Percentiles rank a stretch among this genome's conserved stretches.
Evolutionary conservation across 1,140 invertebrate genomes (phyloP).

Genomic region (Antheraea pernyi): DNA sequence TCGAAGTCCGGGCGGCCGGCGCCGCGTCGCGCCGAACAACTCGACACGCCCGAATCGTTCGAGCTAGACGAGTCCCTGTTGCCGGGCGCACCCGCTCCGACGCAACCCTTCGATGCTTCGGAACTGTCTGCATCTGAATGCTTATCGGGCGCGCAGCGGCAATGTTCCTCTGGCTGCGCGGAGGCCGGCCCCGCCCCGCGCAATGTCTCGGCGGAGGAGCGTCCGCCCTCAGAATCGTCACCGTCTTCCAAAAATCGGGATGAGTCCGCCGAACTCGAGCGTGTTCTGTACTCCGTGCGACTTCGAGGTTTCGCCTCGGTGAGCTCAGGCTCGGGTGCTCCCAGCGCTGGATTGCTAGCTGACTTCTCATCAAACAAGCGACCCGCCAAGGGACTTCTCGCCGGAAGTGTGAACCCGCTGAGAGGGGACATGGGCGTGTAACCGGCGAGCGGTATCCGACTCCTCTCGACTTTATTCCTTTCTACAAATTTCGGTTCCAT

Average conservation of each 20-base stretch:
- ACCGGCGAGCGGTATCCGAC: constrained; percentile 62
- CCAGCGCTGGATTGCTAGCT: constrained; percentile 85
- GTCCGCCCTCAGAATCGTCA: constrained; percentile 59
- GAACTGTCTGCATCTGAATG: constrained; percentile 64
- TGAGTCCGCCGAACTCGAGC: constrained; percentile 87
- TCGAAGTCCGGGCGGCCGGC: constrained; percentile 82
- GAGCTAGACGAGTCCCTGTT: constrained; percentile 90
- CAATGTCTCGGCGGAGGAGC: constrained; percentile 73
- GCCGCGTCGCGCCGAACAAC: constrained; percentile 81
- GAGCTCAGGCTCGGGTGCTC: constrained; percentile 34
- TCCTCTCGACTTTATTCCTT: constrained; percentile 38
- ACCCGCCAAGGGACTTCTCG: constrained; percentile 51
- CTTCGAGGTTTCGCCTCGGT: constrained; percentile 16
- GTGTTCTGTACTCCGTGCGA: constrained; percentile 60
- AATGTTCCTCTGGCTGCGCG: constrained; percentile 34
- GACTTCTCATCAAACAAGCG: constrained; percentile 77
- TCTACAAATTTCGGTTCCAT: constrained; percentile 82
- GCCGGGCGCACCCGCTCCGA: constrained; percentile 48
- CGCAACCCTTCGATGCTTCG: constrained; percentile 51
- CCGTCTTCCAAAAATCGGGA: constrained; percentile 82
- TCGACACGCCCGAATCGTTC: constrained; percentile 90
- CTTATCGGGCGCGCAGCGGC: constrained; percentile 37
- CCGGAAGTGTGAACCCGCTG: constrained; percentile 65
- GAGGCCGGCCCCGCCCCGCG: constrained; percentile 56
- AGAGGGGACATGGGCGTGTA: constrained; percentile 86